Base-by-base conservation (phyloP, 2,888 invertebrate genomes). In the Zygothrica quintamaculata region DNA sequence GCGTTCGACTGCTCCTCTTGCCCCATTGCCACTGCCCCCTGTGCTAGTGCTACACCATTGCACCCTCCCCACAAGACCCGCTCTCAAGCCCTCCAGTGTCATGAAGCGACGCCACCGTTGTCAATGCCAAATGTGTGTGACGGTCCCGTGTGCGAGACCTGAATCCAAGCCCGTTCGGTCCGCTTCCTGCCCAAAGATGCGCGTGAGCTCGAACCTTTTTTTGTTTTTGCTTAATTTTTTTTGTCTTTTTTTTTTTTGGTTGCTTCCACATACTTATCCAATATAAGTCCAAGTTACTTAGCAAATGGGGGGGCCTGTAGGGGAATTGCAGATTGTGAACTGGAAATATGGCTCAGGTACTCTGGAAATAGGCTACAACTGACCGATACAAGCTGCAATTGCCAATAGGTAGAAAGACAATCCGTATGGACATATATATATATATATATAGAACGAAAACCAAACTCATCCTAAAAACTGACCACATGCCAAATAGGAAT, bases 61-160 rank as follows among this genome's bases (percentile, higher is more conserved):
- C 25, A 39, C 15, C 34, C 29, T 2, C 15, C 26, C 15, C 6
- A 6, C 18, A 4, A 25, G 44, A 15, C 26, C 15, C 16, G 34
- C n/a, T n/a, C 34, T n/a, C 34, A 34, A n/a, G 34, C 11, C 9
- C 37, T 29, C 26, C 15, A 46, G 34, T 13, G 40, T 9, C 64
- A 56, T 33, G 42, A 31, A 26, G 13, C 50, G 31, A 70, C 57
- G 76, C 68, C 79, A 76, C 58, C 69, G 78, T 81, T 84, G 80
- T 80, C 82, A 80, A 84, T 82, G 84, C 79, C 79, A 74, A 76
- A 75, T 75, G 44, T 66, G 65, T 66, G 65, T 62, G 77, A 55
- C 59, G 61, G 61, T 80, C 65, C 52, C 59, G 57, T 29, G 57
- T 65, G 52, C 43, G 39, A 48, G 73, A 50, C 44, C 68, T 58